Evolutionary conservation across 2,888 invertebrate genomes (phyloP).

Genomic region (Chironomus riparius): DNA sequence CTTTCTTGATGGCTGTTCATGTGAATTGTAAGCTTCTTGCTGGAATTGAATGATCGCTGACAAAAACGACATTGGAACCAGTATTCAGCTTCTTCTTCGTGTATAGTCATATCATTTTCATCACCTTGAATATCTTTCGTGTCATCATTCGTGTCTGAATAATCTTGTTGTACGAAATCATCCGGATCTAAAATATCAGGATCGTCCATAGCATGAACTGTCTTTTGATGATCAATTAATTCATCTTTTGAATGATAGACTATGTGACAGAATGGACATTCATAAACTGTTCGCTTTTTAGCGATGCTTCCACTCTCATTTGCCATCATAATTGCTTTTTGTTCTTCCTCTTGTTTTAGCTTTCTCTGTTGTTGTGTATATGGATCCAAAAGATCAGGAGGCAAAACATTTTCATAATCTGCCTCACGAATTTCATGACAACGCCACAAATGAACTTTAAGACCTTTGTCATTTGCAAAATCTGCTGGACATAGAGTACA

Average conservation of each 20-base stretch:
- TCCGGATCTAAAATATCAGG: slow-evolving; percentile 7
- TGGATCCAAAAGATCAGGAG: slow-evolving; percentile 20
- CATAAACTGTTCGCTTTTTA: slow-evolving; percentile 29
- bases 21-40: slow-evolving; percentile 42
- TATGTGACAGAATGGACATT: slow-evolving; percentile 41
- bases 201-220: slow-evolving; percentile 34
- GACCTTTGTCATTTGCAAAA: slow-evolving; percentile 42
- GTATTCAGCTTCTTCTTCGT: slow-evolving; percentile 31
- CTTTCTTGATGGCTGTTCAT: slow-evolving; percentile 41
- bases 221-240: slow-evolving; percentile 38
- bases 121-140: slow-evolving; percentile 17
- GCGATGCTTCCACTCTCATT: not conserved
- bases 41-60: slow-evolving; percentile 42
- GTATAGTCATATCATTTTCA: slow-evolving; percentile 15
- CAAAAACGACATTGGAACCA: slow-evolving; percentile 44
- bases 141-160: slow-evolving; percentile 15
- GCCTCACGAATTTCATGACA: slow-evolving; percentile 33
- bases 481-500: slow-evolving; percentile 42
- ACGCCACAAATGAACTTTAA: slow-evolving; percentile 42
- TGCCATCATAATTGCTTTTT: slow-evolving; percentile 11
- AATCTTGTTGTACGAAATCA: slow-evolving; percentile 16
- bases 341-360: slow-evolving; percentile 24
- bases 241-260: slow-evolving; percentile 40
- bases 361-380: slow-evolving; percentile 22
- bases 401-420: slow-evolving; percentile 7